These are phyloP conservation scores for Aplocera efformata DNA, from an alignment of 2,888 invertebrate species.

Conservation along the genomic window DNA sequence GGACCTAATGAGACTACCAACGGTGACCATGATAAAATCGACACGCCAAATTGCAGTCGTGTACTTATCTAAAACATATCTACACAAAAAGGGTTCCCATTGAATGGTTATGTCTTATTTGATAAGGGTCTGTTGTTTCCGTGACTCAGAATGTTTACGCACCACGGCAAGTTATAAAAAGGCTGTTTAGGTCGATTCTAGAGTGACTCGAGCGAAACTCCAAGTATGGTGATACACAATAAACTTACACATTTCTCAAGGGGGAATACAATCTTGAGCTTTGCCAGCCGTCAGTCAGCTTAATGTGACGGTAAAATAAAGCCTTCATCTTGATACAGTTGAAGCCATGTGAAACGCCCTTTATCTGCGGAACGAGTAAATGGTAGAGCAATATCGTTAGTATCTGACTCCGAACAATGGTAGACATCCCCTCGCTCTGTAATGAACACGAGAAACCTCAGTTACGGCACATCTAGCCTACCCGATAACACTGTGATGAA, in stretches of 20 bases:
- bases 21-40: conserved; percentile 24
- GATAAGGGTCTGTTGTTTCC: conserved; percentile 33
- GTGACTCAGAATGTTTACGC: conserved; percentile 22
- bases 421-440: conserved; percentile 48
- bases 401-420: conserved; percentile 56
- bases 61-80: conserved; percentile 30
- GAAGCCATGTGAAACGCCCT: conserved; percentile 44
- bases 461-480: conserved; percentile 33
- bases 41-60: conserved; percentile 26
- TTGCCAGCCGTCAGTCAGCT: conserved; percentile 22
- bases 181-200: conserved; percentile 7
- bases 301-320: conserved; percentile 41
- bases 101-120: conserved; percentile 33
- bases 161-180: conserved; percentile 25
- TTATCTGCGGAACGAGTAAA: conserved; percentile 58
- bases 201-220: conserved; percentile 22
- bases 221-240: conserved; percentile 13
- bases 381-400: conserved; percentile 58
- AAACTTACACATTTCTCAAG: conserved; percentile 12
- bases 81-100: conserved; percentile 33
- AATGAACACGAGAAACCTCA: conserved; percentile 48
- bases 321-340: conserved; percentile 44
- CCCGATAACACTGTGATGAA: conserved; percentile 24
- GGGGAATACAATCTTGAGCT: conserved; percentile 18
- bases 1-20: conserved; percentile 18